Conservation (phyloP, 2,797 vertebrate species). For the Decapterus maruadsi region DNA sequence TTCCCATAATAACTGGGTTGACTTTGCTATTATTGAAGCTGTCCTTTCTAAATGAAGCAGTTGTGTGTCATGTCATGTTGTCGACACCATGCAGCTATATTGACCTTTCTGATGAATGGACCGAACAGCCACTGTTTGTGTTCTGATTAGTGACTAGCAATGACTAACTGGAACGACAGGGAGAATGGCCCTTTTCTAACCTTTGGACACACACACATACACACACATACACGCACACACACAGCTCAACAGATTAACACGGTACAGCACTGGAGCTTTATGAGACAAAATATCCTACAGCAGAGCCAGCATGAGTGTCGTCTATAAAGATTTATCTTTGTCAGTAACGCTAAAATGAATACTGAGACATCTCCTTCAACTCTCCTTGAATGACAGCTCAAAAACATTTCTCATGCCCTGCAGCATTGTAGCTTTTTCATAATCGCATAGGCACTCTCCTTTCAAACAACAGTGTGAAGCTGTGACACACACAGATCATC, state of each 20-base stretch:
- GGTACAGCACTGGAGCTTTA: slow-evolving; percentile 1
- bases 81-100: background rate
- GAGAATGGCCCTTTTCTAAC: slow-evolving; percentile 3
- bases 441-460: background rate
- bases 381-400: slow-evolving; percentile 30
- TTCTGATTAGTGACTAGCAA: slow-evolving; percentile 19
- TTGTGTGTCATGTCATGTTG: background rate
- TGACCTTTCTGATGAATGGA: slow-evolving; percentile 12
- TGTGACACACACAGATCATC: slow-evolving; percentile 1
- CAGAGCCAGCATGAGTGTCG: slow-evolving; percentile 20
- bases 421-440: slow-evolving; percentile 2
- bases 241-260: background rate
- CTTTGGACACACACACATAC: slow-evolving; percentile 3
- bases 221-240: background rate
- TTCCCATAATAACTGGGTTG: background rate
- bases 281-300: slow-evolving; percentile 18
- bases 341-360: slow-evolving; percentile 18
- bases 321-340: slow-evolving; percentile 1
- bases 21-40: slow-evolving; percentile 11
- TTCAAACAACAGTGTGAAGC: slow-evolving; percentile 26
- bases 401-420: slow-evolving; percentile 18
- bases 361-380: slow-evolving; percentile 35
- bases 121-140: slow-evolving; percentile 14
- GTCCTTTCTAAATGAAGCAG: slow-evolving; percentile 27
- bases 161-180: slow-evolving; percentile 16